A percentile compares a stretch with the other conserved stretches of the same genome.
phyloP scores from a whole-genome alignment of 1,140 invertebrate genomes.

The Cotesia chilonis region DNA sequence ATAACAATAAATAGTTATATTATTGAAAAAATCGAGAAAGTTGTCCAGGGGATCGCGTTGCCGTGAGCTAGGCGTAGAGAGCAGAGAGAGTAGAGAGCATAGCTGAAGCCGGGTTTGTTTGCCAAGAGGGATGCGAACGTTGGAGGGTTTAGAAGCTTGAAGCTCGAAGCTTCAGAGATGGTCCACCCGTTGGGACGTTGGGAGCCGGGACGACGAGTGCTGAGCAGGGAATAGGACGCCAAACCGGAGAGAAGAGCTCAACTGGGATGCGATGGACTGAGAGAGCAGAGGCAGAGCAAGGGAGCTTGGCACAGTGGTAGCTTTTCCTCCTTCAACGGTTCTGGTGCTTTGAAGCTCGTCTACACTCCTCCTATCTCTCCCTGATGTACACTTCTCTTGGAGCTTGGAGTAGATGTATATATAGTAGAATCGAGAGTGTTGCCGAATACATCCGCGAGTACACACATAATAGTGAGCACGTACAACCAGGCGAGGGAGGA shows the following conservation, averaged over 20 bases:
- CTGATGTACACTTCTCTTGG: too few relatives aligned
- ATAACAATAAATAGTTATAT: conserved; percentile 31
- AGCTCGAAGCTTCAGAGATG: conserved; percentile 30
- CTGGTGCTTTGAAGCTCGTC: neutral
- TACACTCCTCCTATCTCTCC: neutral
- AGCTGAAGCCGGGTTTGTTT: conserved; percentile 50
- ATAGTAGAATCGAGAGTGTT: conserved; percentile 15
- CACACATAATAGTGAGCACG: neutral
- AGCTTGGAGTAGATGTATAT: too few relatives aligned
- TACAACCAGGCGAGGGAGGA: too few relatives aligned
- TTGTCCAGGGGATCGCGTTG: conserved; percentile 51
- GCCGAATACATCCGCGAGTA: conserved; percentile 1
- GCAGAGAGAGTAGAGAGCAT: conserved; percentile 1
- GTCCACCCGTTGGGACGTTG: conserved; percentile 38
- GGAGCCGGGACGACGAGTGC: conserved; percentile 9
- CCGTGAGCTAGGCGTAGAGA: conserved; percentile 29
- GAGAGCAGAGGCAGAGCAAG: conserved; percentile 41
- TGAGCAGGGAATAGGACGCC: conserved; percentile 16
- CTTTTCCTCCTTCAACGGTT: conserved; percentile 35
- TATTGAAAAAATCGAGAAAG: conserved; percentile 13
- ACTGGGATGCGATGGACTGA: neutral
- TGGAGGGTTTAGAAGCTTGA: conserved; percentile 53
- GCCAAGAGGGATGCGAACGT: conserved; percentile 56
- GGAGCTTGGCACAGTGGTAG: conserved; percentile 36
- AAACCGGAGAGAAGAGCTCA: conserved; percentile 1